Evolutionary conservation across 2,888 invertebrate species (phyloP).

Genomic region (Seladonia tumulorum): DNA sequence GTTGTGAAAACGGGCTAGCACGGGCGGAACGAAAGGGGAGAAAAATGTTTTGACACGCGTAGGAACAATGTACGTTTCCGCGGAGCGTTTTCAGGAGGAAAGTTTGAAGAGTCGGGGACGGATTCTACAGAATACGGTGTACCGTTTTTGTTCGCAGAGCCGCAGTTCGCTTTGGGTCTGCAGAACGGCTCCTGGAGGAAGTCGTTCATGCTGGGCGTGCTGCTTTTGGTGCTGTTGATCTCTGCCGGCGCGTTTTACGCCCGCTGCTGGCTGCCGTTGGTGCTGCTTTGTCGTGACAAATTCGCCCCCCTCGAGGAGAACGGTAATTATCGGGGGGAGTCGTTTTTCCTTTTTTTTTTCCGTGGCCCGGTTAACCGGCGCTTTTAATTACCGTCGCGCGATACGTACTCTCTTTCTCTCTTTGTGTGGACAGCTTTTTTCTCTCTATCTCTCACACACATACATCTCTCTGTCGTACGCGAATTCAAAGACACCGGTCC

Average conservation of each 20-base stretch:
- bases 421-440: neutral
- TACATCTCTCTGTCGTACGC: neutral
- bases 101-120: neutral
- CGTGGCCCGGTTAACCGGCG: constrained; percentile 38
- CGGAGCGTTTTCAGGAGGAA: neutral
- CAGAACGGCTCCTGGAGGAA: constrained; percentile 85
- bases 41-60: neutral
- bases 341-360: constrained; percentile 11
- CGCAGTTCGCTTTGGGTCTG: constrained; percentile 76
- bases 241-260: constrained; percentile 86
- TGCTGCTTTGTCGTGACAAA: constrained; percentile 85
- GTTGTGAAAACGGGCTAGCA: too few species aligned
- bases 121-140: neutral
- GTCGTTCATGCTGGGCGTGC: constrained; percentile 85
- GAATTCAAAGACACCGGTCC: neutral
- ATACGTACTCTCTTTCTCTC: neutral
- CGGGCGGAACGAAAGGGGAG: neutral
- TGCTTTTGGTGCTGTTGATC: constrained; percentile 85
- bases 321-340: constrained; percentile 75
- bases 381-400: constrained; percentile 50
- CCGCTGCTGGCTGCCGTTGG: constrained; percentile 84
- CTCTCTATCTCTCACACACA: neutral
- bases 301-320: constrained; percentile 84
- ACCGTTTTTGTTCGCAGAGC: constrained; percentile 73
- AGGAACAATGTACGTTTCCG: neutral